phyloP scores from a whole-genome alignment of 2,113 vertebrate genomes.

The Engraulis encrasicolus region DNA sequence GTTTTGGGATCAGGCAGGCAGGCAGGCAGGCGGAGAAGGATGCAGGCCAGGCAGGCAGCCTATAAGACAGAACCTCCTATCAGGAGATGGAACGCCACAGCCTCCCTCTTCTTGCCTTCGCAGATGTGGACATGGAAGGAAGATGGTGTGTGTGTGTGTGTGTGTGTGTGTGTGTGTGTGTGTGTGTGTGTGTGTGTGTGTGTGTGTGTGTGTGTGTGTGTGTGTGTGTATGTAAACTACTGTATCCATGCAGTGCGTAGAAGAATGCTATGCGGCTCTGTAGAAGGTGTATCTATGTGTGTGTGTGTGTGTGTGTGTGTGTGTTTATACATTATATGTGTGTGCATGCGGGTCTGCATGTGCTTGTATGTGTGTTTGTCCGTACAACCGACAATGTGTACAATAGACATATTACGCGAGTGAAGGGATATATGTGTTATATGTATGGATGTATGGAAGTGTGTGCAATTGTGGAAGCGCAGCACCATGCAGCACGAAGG shows the following conservation, averaged over 20 bases:
- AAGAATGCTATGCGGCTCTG: constrained; percentile 12
- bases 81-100: constrained; percentile 22
- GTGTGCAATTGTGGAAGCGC: background rate
- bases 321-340: constrained; percentile 30
- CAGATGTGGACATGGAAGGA: background rate
- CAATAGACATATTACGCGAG: too few species aligned
- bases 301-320: constrained; percentile 22
- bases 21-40: constrained; percentile 18
- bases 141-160: constrained; percentile 20
- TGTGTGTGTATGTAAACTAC: background rate
- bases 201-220: constrained; percentile 23
- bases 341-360: background rate
- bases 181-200: constrained; percentile 26
- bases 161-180: constrained; percentile 14
- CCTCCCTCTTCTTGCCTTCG: background rate
- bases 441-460: background rate
- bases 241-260: background rate
- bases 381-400: constrained; percentile 45
- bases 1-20: constrained; percentile 19
- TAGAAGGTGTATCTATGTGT: background rate
- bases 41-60: too few species aligned
- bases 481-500: constrained; percentile 15
- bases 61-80: constrained; percentile 27
- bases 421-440: constrained; percentile 39
- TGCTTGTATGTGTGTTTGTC: constrained; percentile 32